Evolutionary conservation across 2,113 vertebrate genomes (phyloP).

Genomic region (Vidua macroura): DNA sequence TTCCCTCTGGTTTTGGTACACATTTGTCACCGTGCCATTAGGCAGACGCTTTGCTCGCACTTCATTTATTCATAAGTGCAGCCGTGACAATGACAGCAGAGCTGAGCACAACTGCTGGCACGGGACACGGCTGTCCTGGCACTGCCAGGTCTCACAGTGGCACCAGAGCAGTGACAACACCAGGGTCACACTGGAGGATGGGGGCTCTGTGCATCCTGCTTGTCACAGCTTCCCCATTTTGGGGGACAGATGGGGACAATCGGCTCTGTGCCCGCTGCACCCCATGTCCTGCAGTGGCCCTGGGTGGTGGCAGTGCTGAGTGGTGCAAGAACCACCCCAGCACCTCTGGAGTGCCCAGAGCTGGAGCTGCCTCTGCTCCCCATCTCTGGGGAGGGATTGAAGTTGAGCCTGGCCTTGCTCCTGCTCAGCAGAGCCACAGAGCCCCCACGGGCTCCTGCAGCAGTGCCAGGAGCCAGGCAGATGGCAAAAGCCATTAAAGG

Average conservation of each 20-base stretch:
- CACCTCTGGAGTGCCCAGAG: background rate
- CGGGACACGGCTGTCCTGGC: background rate
- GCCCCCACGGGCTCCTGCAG: background rate
- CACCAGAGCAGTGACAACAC: background rate
- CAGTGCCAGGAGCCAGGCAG: conserved; percentile 14
- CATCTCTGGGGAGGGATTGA: background rate
- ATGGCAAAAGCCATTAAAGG: conserved; percentile 49
- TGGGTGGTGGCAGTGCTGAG: background rate
- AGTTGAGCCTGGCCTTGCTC: background rate
- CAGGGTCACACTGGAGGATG: fast-evolving
- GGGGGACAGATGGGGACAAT: background rate
- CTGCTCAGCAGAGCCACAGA: background rate
- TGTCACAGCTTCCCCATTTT: fast-evolving
- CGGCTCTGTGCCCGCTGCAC: fast-evolving
- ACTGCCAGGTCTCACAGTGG: background rate
- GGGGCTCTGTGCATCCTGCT: background rate
- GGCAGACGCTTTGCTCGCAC: conserved; percentile 41
- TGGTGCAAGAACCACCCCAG: fast-evolving
- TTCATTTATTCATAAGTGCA: conserved; percentile 50
- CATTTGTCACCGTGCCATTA: conserved; percentile 57
- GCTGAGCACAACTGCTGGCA: background rate
- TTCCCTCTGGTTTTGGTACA: background rate
- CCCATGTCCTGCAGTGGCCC: background rate
- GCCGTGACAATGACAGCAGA: background rate
- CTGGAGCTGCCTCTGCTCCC: background rate